These are phyloP conservation scores for Belonocnema kinseyi DNA, from an alignment of 1,140 invertebrate genomes.

Conservation along the genomic window DNA sequence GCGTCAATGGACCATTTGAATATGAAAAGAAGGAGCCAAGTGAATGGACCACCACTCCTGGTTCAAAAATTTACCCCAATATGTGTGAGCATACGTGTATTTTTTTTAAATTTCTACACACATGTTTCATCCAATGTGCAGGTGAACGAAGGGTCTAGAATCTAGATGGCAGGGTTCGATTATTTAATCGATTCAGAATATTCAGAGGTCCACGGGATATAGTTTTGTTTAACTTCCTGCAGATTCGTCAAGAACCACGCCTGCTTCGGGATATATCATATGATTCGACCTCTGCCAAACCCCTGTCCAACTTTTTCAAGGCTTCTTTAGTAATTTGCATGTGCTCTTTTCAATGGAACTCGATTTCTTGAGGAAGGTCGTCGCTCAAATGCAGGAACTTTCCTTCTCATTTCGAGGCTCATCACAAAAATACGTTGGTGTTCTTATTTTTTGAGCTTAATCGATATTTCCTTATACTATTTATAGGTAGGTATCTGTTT, in stretches of 20 bases:
- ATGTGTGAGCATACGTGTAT: slow-evolving; percentile 37
- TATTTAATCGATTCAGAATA: slow-evolving; percentile 76
- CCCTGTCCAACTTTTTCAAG: slow-evolving; percentile 8
- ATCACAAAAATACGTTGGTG: neutral
- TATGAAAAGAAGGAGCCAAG: slow-evolving; percentile 73
- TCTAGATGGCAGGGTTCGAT: slow-evolving; percentile 73
- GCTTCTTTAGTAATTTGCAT: slow-evolving; percentile 22
- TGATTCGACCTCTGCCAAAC: slow-evolving; percentile 30
- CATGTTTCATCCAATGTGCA: slow-evolving; percentile 17
- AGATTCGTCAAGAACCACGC: slow-evolving; percentile 53
- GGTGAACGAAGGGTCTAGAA: slow-evolving; percentile 51
- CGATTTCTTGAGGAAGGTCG: slow-evolving; percentile 17
- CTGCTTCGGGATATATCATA: slow-evolving; percentile 11
- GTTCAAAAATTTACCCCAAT: slow-evolving; percentile 43
- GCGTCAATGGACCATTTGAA: slow-evolving; percentile 76
- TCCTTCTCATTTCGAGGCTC: slow-evolving; percentile 11
- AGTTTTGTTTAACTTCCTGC: slow-evolving; percentile 74
- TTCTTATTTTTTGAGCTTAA: no score
- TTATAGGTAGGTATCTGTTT: no score
- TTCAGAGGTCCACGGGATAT: slow-evolving; percentile 64
- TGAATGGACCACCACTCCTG: slow-evolving; percentile 63
- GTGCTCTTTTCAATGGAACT: neutral
- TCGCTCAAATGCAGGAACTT: neutral
- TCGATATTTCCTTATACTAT: no score
- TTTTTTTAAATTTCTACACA: slow-evolving; percentile 31